Evolutionary conservation across 2,113 vertebrate species (phyloP), one percentile per base, ranked within the genome.

Genomic region (Xiphophorus maculatus): DNA sequence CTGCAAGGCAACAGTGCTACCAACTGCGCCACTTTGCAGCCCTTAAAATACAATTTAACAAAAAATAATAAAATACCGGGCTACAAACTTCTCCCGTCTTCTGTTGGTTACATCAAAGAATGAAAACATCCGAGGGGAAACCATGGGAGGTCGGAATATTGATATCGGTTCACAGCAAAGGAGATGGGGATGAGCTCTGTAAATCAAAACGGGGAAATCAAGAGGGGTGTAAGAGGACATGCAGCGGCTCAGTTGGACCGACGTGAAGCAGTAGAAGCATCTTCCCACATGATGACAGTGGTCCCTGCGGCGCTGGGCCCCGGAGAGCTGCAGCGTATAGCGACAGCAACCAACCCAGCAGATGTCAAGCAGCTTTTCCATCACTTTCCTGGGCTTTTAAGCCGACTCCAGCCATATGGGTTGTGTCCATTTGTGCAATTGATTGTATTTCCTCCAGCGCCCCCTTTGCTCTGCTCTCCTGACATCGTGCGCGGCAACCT

Each of bases 361-460:
- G 86, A 87, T 87, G 78, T 84, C 84, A 79, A 82, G 84, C 76
- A 70, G 85, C 77, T 79, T 89, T 71, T 81, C 85, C 70, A 29
- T 84, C 83, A 72, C 75, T 80, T 81, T 77, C 63, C 17, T 0
- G 0, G 66, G 54, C 68, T 84, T 89, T 83, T 65, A 77, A 77
- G 63, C 87, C 54, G 76, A 63, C 68, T 75, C 80, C 17, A 74
- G 79, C 77, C 88, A 89, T 80, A 85, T 72, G 77, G 69, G 73
- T 58, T 72, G 76, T 78, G 63, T 82, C 77, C 76, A 89, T 89
- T 87, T 76, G 77, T 32, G 63, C 17, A 13, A 61, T 11, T 71
- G 67, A 61, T 42, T 64, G 73, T 60, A 4, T 60, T 83, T 35
- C 32, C 76, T n/a, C 71, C 29, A 69, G 27, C 11, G 44, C 58